phyloP scores from a whole-genome alignment of 2,888 invertebrate genomes.

The Andrena bucephala region DNA sequence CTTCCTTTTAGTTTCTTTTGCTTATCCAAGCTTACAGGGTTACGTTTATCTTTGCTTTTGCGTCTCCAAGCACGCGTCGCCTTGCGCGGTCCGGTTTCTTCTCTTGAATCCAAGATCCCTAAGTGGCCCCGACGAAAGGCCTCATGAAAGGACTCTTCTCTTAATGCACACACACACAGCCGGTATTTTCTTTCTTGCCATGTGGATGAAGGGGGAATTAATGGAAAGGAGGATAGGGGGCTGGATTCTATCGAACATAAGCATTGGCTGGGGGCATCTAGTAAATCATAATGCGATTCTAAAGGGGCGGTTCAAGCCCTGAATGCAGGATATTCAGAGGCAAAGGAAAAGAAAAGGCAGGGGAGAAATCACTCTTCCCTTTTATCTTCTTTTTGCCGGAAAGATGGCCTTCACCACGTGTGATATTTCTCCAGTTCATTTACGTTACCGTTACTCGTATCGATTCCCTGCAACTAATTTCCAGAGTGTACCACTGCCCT shows the following conservation, averaged over 20 bases:
- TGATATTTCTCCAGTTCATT: background rate
- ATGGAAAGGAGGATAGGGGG: constrained; percentile 35
- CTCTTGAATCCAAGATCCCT: constrained; percentile 12
- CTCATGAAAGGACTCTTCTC: constrained; percentile 4
- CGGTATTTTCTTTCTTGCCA: constrained; percentile 20
- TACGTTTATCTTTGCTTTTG: constrained; percentile 1
- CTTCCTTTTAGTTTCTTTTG: background rate
- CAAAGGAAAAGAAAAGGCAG: constrained; percentile 22
- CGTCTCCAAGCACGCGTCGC: background rate
- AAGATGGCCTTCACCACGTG: background rate
- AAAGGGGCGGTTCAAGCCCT: constrained; percentile 59
- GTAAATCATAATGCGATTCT: constrained; percentile 68
- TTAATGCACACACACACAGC: constrained; percentile 16
- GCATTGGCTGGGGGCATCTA: constrained; percentile 41
- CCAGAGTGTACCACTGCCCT: background rate
- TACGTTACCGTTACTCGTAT: background rate
- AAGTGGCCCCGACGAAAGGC: constrained; percentile 6
- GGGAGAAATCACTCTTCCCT: constrained; percentile 26
- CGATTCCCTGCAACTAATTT: background rate
- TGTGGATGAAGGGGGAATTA: constrained; percentile 38
- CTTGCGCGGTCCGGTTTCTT: background rate
- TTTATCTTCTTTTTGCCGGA: background rate
- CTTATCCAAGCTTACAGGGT: background rate
- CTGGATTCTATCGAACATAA: constrained; percentile 52
- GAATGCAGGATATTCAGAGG: constrained; percentile 53